Evolutionary conservation across 2,113 vertebrate species (phyloP).

Genomic region (Grallaria varia): DNA sequence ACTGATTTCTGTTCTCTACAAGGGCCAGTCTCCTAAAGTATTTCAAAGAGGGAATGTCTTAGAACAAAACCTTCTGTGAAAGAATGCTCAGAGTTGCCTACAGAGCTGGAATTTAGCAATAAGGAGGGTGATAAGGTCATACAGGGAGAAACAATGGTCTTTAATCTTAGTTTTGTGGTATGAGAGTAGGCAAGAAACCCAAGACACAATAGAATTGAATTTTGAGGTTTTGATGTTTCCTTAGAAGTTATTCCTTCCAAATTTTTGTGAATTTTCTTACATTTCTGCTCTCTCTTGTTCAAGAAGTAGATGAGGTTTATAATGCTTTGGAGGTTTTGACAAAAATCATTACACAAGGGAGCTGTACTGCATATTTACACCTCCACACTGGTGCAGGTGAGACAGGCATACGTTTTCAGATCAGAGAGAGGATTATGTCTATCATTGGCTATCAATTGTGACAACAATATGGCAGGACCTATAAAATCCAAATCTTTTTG

Average conservation of each 20-base stretch:
- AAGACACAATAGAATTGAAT: not conserved
- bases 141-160: not conserved
- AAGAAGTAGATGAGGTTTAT: not conserved
- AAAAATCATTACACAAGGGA: not conserved
- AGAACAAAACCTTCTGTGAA: not conserved
- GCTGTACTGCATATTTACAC: not conserved
- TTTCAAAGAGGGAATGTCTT: not conserved
- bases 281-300: not conserved
- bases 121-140: not conserved
- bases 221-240: not conserved
- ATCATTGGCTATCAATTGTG: not conserved
- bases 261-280: not conserved
- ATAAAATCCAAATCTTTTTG: not conserved
- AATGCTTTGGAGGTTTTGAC: not conserved
- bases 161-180: not conserved
- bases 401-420: not conserved
- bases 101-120: not conserved
- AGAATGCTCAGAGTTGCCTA: not conserved
- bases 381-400: not conserved
- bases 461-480: not conserved
- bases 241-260: not conserved
- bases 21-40: not conserved
- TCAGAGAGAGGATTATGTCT: not conserved
- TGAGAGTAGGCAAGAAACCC: not conserved
- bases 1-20: not conserved